Conservation (phyloP, 2,888 invertebrate genomes). For the Hemithea aestivaria region DNA sequence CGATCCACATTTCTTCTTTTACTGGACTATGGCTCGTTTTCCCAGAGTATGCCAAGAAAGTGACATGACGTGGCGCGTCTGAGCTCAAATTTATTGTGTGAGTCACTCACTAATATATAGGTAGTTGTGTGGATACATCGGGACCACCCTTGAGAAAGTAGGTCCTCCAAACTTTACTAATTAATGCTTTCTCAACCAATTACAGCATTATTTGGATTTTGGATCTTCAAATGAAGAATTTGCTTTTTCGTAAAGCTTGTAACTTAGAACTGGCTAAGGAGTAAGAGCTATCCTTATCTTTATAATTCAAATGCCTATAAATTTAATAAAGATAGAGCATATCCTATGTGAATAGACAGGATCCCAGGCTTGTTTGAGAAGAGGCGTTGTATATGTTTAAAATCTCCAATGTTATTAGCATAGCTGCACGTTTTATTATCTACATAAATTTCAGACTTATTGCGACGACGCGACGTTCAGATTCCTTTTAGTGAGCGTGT, state of each 20-base stretch:
- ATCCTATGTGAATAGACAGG: not conserved
- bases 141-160: conserved; percentile 30
- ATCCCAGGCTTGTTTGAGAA: conserved; percentile 5
- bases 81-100: conserved; percentile 18
- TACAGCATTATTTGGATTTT: conserved; percentile 30
- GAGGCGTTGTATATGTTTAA: conserved; percentile 19
- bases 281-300: too few species aligned
- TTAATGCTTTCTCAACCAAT: conserved; percentile 39
- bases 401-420: conserved; percentile 19
- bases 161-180: conserved; percentile 51
- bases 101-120: not conserved
- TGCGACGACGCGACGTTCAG: conserved; percentile 9
- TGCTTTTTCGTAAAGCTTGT: too few species aligned
- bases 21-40: too few species aligned
- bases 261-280: too few species aligned
- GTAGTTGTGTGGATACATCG: conserved; percentile 35
- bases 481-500: conserved; percentile 11
- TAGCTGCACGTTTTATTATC: conserved; percentile 21
- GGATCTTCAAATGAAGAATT: conserved; percentile 23
- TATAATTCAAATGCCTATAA: too few species aligned
- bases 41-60: too few species aligned
- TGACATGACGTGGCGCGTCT: too few species aligned
- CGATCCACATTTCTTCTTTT: too few species aligned
- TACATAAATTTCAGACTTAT: conserved; percentile 17
- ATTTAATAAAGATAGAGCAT: conserved; percentile 12